Evolutionary conservation across 2,113 vertebrate species (phyloP).

Genomic region (Coptodon rendalli): DNA sequence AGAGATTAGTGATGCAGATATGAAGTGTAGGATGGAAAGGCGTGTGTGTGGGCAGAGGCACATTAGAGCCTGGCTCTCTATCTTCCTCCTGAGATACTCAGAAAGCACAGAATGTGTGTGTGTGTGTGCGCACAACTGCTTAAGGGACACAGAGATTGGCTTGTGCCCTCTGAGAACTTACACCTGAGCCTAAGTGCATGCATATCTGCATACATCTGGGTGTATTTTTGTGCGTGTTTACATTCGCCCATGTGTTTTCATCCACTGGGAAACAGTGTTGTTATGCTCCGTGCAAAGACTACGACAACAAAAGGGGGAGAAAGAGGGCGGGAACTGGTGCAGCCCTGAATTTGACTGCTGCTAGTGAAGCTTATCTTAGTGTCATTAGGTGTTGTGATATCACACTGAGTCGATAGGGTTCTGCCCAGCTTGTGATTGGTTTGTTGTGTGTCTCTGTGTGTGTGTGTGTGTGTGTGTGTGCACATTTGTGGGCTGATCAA

Average conservation of each 20-base stretch:
- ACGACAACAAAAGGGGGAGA: constrained; percentile 1
- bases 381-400: constrained; percentile 49
- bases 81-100: constrained; percentile 5
- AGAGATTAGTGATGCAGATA: neutral
- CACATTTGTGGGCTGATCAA: constrained; percentile 2
- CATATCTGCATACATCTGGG: constrained; percentile 21
- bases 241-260: constrained; percentile 11
- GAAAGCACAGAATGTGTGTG: neutral
- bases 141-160: constrained; percentile 41
- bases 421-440: constrained; percentile 17
- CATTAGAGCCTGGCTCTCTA: neutral
- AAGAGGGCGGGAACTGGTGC: neutral
- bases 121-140: neutral
- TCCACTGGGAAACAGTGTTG: constrained; percentile 33
- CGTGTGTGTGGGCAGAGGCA: neutral
- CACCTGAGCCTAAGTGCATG: constrained; percentile 8
- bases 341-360: constrained; percentile 29
- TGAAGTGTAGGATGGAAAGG: neutral
- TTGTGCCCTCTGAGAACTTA: constrained; percentile 33
- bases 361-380: constrained; percentile 45
- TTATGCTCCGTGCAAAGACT: constrained; percentile 21
- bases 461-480: neutral
- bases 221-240: constrained; percentile 29
- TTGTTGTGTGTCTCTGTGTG: neutral
- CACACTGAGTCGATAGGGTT: constrained; percentile 33